These are phyloP conservation scores for Oscheius sp. DNA, from an alignment of 2,888 invertebrate species.

Conservation along the genomic window DNA sequence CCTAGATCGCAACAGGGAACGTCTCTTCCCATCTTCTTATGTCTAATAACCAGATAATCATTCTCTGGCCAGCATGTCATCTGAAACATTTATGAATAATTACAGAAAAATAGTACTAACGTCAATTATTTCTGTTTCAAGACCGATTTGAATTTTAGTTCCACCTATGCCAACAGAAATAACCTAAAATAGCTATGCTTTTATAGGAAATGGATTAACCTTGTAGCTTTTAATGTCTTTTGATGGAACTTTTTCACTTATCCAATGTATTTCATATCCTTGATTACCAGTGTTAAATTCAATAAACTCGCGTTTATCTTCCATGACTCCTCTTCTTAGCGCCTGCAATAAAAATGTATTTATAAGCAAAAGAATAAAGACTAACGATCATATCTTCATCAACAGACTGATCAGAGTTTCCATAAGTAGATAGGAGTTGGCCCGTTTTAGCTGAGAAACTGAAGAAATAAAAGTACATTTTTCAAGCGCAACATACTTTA, in stretches of 20 bases:
- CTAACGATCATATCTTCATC: conserved; percentile 8
- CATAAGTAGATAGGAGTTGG: background rate
- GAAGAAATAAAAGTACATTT: background rate
- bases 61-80: background rate
- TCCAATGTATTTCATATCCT: background rate
- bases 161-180: background rate
- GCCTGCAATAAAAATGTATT: background rate
- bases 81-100: background rate
- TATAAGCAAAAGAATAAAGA: background rate
- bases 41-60: conserved; percentile 13
- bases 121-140: conserved; percentile 8
- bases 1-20: conserved; percentile 19
- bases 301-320: conserved; percentile 1
- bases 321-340: background rate
- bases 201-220: background rate
- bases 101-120: background rate
- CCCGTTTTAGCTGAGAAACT: conserved; percentile 2
- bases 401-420: background rate
- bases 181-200: background rate
- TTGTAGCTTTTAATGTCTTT: too few relatives aligned
- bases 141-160: background rate
- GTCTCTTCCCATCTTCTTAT: background rate
- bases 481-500: background rate
- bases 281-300: background rate
- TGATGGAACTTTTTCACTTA: background rate